A percentile compares a stretch with the other conserved stretches of the same genome.
Conservation (phyloP, 2,888 invertebrate genomes). For the Parthenolecanium corni region DNA sequence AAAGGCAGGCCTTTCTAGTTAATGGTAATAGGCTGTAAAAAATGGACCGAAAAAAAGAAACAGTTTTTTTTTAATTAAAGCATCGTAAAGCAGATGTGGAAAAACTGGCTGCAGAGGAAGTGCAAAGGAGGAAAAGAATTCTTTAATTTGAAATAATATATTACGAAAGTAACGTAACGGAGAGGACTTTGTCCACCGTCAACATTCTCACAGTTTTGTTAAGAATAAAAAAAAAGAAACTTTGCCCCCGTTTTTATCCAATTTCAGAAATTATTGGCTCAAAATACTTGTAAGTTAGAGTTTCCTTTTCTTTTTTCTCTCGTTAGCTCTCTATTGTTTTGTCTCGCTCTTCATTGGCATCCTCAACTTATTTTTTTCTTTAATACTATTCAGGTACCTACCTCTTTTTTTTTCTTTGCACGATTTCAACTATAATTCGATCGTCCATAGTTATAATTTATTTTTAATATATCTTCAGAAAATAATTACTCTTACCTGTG, state of each 20-base stretch:
- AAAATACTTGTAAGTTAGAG: not conserved
- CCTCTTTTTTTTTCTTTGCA: too few species aligned
- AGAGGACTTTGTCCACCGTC: not conserved
- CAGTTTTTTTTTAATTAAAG: too few species aligned
- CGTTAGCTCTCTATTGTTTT: not conserved
- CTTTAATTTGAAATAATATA: conserved; percentile 24
- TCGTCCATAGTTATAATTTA: too few species aligned
- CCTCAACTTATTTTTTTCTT: too few species aligned
- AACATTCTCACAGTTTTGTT: too few species aligned
- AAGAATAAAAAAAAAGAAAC: not conserved
- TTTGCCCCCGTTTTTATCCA: not conserved
- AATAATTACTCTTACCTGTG: conserved; percentile 62
- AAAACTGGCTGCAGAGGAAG: not conserved
- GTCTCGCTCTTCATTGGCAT: not conserved
- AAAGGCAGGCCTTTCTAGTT: too few species aligned
- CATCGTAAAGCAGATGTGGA: not conserved
- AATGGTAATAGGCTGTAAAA: too few species aligned
- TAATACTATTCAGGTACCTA: too few species aligned
- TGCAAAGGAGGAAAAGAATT: conserved; percentile 2
- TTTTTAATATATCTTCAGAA: too few species aligned
- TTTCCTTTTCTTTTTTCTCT: not conserved
- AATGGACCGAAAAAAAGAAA: too few species aligned
- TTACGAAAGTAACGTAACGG: conserved; percentile 9
- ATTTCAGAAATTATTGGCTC: not conserved
- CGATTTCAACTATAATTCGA: too few species aligned